Evolutionary conservation across 2,888 invertebrate species (phyloP).

Genomic region (Liposcelis brunnea): DNA sequence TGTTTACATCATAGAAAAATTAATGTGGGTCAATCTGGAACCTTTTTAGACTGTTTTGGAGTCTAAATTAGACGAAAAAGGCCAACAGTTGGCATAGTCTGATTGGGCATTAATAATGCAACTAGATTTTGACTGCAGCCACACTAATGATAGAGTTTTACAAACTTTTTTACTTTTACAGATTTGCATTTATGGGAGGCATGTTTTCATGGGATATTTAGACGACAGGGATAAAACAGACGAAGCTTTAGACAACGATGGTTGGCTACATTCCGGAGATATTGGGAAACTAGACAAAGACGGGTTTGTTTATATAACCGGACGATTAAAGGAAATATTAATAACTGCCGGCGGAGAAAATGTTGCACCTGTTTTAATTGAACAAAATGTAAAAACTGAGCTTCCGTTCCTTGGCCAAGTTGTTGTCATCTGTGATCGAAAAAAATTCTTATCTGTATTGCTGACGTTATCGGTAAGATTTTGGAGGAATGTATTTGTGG

Average conservation of each 20-base stretch:
- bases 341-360: slow-evolving; percentile 94
- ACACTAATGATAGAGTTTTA: too few species aligned
- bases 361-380: slow-evolving; percentile 72
- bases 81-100: too few species aligned
- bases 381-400: slow-evolving; percentile 59
- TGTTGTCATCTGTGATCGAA: slow-evolving; percentile 70
- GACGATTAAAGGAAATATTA: slow-evolving; percentile 51
- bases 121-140: too few species aligned
- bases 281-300: slow-evolving; percentile 60
- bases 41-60: too few species aligned
- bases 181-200: slow-evolving; percentile 68
- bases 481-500: background rate
- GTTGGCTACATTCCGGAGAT: slow-evolving; percentile 84
- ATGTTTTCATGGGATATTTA: slow-evolving; percentile 85
- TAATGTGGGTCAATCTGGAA: too few species aligned
- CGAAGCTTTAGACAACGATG: slow-evolving; percentile 57
- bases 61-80: too few species aligned
- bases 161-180: too few species aligned
- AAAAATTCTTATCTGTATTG: slow-evolving; percentile 70
- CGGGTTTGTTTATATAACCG: slow-evolving; percentile 59
- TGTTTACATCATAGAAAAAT: too few species aligned
- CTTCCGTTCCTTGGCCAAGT: slow-evolving; percentile 64
- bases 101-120: too few species aligned
- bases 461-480: slow-evolving; percentile 61
- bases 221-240: slow-evolving; percentile 54